A percentile compares a stretch with the other conserved stretches of the same genome.
phyloP scores from a whole-genome alignment of 2,797 vertebrate genomes.

The Apodemus agrarius region DNA sequence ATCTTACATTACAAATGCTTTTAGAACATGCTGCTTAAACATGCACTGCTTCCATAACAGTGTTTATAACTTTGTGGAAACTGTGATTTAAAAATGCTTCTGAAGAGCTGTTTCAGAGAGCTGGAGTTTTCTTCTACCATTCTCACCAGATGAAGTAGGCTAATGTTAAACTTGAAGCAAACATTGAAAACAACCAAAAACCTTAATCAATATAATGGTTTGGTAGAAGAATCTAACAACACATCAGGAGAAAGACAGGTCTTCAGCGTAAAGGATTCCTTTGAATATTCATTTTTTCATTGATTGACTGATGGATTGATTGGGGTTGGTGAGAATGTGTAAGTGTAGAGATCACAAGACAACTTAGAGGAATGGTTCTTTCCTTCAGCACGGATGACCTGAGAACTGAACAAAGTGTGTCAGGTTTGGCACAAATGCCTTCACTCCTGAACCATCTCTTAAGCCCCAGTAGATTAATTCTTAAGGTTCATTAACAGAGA shows the following conservation, averaged over 20 bases:
- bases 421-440: background rate
- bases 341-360: background rate
- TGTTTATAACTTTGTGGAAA: constrained; percentile 8
- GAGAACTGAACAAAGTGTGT: background rate
- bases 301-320: background rate
- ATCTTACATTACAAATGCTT: constrained; percentile 53
- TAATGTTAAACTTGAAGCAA: background rate
- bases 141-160: constrained; percentile 17
- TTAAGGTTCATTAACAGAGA: constrained; percentile 3
- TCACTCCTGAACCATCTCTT: background rate
- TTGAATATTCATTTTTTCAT: background rate
- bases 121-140: constrained; percentile 39
- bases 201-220: background rate
- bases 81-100: constrained; percentile 18
- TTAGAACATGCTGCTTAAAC: constrained; percentile 17
- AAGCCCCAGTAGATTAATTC: background rate
- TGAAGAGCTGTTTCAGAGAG: constrained; percentile 32
- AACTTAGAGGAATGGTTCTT: background rate
- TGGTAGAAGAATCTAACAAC: background rate
- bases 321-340: background rate
- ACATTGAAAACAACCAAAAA: constrained; percentile 19
- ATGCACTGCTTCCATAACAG: background rate
- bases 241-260: background rate
- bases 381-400: background rate
- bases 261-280: background rate